phyloP scores from a whole-genome alignment of 2,113 vertebrate genomes.

The Pomatorhinus ruficollis region DNA sequence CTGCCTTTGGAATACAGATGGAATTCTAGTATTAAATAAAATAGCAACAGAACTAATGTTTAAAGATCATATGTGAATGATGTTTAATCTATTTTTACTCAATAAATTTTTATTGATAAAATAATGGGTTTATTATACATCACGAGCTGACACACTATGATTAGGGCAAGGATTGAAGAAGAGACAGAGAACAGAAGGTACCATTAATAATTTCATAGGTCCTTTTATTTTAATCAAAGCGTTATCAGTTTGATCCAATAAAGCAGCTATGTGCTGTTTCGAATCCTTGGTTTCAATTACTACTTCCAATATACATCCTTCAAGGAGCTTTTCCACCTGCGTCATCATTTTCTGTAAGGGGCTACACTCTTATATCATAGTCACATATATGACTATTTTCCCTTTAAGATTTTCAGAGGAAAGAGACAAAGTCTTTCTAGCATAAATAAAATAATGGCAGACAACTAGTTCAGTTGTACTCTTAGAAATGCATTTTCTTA shows the following conservation, averaged over 20 bases:
- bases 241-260: background rate
- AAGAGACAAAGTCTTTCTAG: background rate
- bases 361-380: background rate
- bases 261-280: background rate
- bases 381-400: background rate
- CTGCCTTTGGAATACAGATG: background rate
- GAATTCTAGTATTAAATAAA: slow-evolving; percentile 17
- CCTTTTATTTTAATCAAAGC: background rate
- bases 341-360: background rate
- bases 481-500: background rate
- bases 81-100: slow-evolving; percentile 34
- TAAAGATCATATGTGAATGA: slow-evolving; percentile 12
- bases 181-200: background rate
- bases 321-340: background rate
- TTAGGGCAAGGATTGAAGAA: background rate
- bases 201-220: background rate
- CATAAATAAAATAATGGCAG: background rate
- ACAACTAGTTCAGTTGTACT: background rate
- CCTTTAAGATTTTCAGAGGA: background rate
- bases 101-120: slow-evolving; percentile 36
- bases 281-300: background rate
- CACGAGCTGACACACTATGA: background rate
- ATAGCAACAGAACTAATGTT: slow-evolving; percentile 5
- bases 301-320: background rate
- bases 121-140: background rate